These are phyloP conservation scores for Coenonympha arcania DNA, from an alignment of 2,888 invertebrate species.

Conservation along the genomic window DNA sequence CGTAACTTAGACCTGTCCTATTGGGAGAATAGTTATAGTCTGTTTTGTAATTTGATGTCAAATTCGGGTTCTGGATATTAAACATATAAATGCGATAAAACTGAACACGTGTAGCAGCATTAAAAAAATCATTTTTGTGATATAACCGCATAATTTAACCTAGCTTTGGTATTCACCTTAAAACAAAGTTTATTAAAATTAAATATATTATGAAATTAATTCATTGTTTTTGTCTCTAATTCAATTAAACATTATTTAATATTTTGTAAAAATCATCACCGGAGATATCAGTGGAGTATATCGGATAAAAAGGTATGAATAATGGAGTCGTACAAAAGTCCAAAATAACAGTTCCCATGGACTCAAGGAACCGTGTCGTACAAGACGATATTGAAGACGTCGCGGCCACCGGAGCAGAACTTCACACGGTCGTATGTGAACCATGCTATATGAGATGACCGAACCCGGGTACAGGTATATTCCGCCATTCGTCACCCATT, in stretches of 20 bases:
- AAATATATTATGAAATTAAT: not conserved
- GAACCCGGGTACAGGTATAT: slow-evolving; percentile 21
- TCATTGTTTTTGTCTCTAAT: not conserved
- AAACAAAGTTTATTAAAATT: too few relatives aligned
- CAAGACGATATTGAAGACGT: slow-evolving; percentile 43
- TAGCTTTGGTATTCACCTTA: too few relatives aligned
- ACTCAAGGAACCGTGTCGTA: slow-evolving; percentile 39
- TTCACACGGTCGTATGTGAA: slow-evolving; percentile 45
- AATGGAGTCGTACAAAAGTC: slow-evolving; percentile 25
- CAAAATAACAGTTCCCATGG: slow-evolving; percentile 35
- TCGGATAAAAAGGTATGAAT: slow-evolving; percentile 19
- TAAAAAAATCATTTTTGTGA: too few relatives aligned
- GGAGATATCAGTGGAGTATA: not conserved
- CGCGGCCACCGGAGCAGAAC: slow-evolving; percentile 34
- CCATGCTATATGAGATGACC: slow-evolving; percentile 41
- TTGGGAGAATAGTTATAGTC: too few relatives aligned
- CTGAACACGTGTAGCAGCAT: too few relatives aligned
- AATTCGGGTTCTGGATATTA: too few relatives aligned
- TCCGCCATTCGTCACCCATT: slow-evolving; percentile 14
- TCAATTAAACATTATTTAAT: not conserved
- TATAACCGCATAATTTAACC: too few relatives aligned
- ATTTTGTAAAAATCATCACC: slow-evolving; percentile 12
- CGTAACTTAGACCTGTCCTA: too few relatives aligned
- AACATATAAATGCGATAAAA: too few relatives aligned
- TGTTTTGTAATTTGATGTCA: too few relatives aligned